Percentiles rank a stretch among this genome's conserved stretches.
Conservation (phyloP, 2,797 vertebrate genomes). For the Artibeus lituratus region DNA sequence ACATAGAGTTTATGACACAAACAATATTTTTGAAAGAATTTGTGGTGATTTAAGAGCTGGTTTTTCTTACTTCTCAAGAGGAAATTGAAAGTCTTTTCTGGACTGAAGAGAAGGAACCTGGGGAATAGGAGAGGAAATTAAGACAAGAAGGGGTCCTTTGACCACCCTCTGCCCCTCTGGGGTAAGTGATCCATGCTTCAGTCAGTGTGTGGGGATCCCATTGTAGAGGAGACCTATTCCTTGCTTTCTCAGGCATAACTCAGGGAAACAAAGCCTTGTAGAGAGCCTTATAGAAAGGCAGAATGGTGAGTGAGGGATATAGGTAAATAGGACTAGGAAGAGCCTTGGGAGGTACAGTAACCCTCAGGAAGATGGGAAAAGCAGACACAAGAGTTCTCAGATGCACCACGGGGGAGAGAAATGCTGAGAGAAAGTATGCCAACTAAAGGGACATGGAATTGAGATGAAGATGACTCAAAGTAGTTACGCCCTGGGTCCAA, state of each 20-base stretch:
- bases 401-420: background rate
- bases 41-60: background rate
- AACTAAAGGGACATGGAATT: background rate
- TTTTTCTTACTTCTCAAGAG: background rate
- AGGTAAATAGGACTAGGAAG: background rate
- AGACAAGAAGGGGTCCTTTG: background rate
- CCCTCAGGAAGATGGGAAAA: background rate
- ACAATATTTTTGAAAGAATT: background rate
- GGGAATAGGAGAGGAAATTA: background rate
- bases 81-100: background rate
- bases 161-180: rapidly evolving
- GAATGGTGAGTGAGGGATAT: too few relatives aligned
- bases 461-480: background rate
- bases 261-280: background rate
- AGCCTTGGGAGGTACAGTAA: background rate
- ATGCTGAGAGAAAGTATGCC: background rate
- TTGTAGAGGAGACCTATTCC: background rate
- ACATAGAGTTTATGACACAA: background rate
- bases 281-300: background rate
- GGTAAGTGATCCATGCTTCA: background rate
- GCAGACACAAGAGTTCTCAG: background rate
- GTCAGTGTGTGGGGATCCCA: too few relatives aligned
- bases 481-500: background rate
- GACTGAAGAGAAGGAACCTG: background rate
- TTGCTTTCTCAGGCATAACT: background rate